Base-by-base conservation (phyloP, 2,113 vertebrate genomes). In the Sigmodon hispidus region DNA sequence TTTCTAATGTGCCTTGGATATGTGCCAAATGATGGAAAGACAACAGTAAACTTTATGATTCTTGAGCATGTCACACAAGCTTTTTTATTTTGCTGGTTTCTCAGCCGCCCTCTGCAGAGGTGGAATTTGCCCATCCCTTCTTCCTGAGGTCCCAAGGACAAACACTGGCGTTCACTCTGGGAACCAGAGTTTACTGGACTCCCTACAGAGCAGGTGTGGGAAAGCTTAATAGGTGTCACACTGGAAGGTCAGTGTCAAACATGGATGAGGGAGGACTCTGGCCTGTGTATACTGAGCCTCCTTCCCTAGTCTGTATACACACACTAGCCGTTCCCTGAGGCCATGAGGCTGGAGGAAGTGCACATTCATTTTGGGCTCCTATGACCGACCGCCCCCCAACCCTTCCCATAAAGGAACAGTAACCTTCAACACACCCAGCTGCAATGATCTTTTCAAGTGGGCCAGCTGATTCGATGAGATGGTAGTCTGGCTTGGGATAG, bases 1-100 rank as follows among this genome's bases (percentile, higher is more conserved):
- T 98, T 99, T 98, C 98, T 98, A 97, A 98, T 94, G 98, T 99
- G 98, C 99, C 98, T 99, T 99, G 98, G 98, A 98, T 98, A 98
- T 98, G 99, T 99, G 99, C 98, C 98, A 99, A 99, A 99, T 93
- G 97, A 98, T 97, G 97, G 98, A 81, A 97, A 97, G 98, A 97
- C 98, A 97, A 98, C 50, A 98, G 98, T 98, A 98, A 98, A 97
- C 93, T 90, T 94, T 98, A 93, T 93, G 96, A 97, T 94, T 98
- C 96, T 97, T 96, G 83, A 97, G 90, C 67, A 94, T 59, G 75
- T 86, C 50, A 59, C 75, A 45, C 59, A 92, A 7, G 69, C 34
- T 88, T 73, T 88, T 97, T 57, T 43, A n/a, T 87, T 5, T 11
- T 50, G 2, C 48, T 75, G 81, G 0, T n/a, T 6, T 90, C 59